Evolutionary conservation across 2,888 invertebrate species (phyloP).

Genomic region (Cancer borealis): DNA sequence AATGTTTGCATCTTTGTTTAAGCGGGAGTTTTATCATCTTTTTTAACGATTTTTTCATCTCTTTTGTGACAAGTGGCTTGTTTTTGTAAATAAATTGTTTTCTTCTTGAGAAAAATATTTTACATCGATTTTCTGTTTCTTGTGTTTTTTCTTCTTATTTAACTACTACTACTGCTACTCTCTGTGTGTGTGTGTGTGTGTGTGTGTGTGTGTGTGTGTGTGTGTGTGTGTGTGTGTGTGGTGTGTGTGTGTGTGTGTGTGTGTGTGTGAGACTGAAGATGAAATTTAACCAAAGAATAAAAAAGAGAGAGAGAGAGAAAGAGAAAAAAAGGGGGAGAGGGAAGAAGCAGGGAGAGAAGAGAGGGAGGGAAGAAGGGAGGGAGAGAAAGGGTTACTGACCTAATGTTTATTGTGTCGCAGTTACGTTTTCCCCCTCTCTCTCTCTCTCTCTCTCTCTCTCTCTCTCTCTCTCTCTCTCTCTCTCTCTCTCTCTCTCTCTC

Average conservation of each 20-base stretch:
- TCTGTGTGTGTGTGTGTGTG: background rate
- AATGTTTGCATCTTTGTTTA: too few species aligned
- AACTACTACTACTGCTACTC: background rate
- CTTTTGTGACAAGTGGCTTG: too few species aligned
- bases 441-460: conserved; percentile 42
- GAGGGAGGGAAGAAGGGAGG: background rate
- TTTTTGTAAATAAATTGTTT: too few species aligned
- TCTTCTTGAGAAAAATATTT: too few species aligned
- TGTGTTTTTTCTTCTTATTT: too few species aligned
- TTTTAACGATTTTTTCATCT: too few species aligned
- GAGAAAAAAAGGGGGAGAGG: background rate
- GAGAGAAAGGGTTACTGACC: background rate
- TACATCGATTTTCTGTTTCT: too few species aligned
- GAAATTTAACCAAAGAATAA: too few species aligned
- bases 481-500: conserved; percentile 56
- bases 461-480: conserved; percentile 43
- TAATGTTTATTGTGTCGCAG: background rate
- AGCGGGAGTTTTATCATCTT: too few species aligned
- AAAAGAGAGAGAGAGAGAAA: too few species aligned
- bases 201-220: background rate
- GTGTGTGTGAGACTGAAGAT: too few species aligned
- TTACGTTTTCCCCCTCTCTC: background rate
- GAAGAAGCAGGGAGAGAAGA: background rate
- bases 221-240: background rate
- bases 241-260: too few species aligned